Evolutionary conservation across 2,113 vertebrate species (phyloP), one percentile per base, ranked within the genome.

Genomic region (Muntiacus muntjak): DNA sequence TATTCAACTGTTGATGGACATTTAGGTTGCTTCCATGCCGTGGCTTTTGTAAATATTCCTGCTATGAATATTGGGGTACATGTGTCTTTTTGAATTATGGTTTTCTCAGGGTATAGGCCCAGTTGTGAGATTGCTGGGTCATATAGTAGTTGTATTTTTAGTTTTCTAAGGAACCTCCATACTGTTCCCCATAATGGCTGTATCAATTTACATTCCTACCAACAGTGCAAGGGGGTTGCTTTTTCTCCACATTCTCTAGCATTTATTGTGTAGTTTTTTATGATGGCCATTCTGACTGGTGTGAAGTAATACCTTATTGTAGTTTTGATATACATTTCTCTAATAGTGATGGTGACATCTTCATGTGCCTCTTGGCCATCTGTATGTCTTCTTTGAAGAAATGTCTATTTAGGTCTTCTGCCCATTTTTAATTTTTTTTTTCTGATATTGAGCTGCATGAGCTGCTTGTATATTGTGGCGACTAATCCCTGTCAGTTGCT

Each of bases 351-450:
- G 21, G 1, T 71, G 19, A 40, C 5, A 23, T 40, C 67, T 40
- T 40, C 19, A 11, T 0, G 0, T 71, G 19, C 67, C 10, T 74
- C n/a, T 74, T 40, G 67, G 36, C 4, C 36, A 74, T 40, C 14
- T 23, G 19, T 40, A 40, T 40, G 36, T 40, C 67, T 40, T 74
- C 19, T 74, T 40, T 74, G 36, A 23, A 40, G 67, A 74, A 40
- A 74, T 23, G 36, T 74, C 67, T 74, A 12, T 40, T 40, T 40
- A 74, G n/a, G 36, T 74, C 67, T 74, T 74, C 10, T 74, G 9
- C 36, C 6, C 19, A 40, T 40, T 71, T 67, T 19, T 5, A 36
- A 19, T n/a, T n/a, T 10, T 19, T 55, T 64, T 64, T 67, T 36
- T 7, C 62, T 67, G 16, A 8, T 67, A n/a, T n/a, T n/a, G 62